Conservation (phyloP, 2,888 invertebrate species). For the Operophtera brumata region DNA sequence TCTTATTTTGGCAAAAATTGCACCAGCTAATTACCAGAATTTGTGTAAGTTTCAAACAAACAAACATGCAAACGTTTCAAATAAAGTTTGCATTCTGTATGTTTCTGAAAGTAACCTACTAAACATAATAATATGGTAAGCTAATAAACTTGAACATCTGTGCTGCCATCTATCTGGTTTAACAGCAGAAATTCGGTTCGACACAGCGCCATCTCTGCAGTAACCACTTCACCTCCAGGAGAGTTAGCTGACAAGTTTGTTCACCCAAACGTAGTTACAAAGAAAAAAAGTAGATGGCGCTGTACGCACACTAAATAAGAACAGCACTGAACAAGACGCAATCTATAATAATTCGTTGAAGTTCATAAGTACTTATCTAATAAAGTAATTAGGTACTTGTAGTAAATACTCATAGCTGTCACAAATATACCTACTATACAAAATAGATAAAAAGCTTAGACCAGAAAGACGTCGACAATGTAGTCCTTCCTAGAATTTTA, state of each 20-base stretch:
- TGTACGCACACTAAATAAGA: too few species aligned
- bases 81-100: too few species aligned
- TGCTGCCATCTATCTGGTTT: conserved; percentile 24
- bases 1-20: too few species aligned
- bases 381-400: too few species aligned
- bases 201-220: conserved; percentile 27
- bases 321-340: too few species aligned
- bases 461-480: conserved; percentile 4
- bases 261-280: not conserved
- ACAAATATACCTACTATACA: not conserved
- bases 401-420: too few species aligned
- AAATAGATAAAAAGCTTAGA: conserved; percentile 17
- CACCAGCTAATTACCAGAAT: too few species aligned
- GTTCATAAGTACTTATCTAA: too few species aligned
- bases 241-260: not conserved
- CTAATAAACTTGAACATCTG: not conserved
- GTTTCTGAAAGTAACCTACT: too few species aligned
- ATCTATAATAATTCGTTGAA: too few species aligned
- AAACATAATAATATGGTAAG: too few species aligned
- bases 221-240: not conserved
- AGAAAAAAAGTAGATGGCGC: conserved; percentile 24
- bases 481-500: conserved; percentile 13
- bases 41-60: not conserved
- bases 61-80: too few species aligned
- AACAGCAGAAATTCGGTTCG: not conserved